These are phyloP conservation scores for Syrphus vitripennis DNA, from an alignment of 2,888 invertebrate species.

Conservation along the genomic window DNA sequence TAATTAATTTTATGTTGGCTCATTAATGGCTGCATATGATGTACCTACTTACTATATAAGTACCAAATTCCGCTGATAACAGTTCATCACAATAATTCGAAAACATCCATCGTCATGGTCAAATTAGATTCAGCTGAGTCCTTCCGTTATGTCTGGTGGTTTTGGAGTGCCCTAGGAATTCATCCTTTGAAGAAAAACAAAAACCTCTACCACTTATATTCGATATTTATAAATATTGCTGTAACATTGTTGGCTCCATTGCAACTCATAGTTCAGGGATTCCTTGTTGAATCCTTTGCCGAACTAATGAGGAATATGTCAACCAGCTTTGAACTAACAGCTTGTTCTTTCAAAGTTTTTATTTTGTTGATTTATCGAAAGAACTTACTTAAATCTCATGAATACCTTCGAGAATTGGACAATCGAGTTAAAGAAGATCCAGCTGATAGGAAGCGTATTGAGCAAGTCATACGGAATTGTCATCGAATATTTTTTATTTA, in stretches of 20 bases:
- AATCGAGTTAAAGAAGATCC: slow-evolving; percentile 48
- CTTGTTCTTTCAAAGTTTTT: slow-evolving; percentile 60
- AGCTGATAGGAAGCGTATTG: slow-evolving; percentile 53
- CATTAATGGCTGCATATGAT: background rate
- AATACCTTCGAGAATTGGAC: slow-evolving; percentile 64
- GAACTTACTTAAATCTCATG: slow-evolving; percentile 30
- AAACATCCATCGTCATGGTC: background rate
- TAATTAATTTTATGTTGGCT: background rate
- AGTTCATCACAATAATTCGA: background rate
- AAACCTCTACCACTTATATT: slow-evolving; percentile 63
- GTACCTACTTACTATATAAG: too few species aligned
- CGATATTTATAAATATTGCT: slow-evolving; percentile 38
- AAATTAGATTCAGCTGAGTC: slow-evolving; percentile 66
- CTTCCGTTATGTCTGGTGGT: slow-evolving; percentile 68
- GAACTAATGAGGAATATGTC: slow-evolving; percentile 71
- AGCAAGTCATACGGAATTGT: slow-evolving; percentile 42
- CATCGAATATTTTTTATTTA: slow-evolving; percentile 52
- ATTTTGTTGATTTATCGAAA: slow-evolving; percentile 34
- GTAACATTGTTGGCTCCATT: slow-evolving; percentile 44
- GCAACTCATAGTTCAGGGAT: slow-evolving; percentile 28
- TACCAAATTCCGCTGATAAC: background rate
- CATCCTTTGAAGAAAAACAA: slow-evolving; percentile 57
- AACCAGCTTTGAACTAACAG: slow-evolving; percentile 59
- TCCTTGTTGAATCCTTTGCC: slow-evolving; percentile 54
- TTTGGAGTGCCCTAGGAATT: slow-evolving; percentile 70